Base-by-base conservation (phyloP, 2,797 vertebrate species). In the Sebastes wilsoni region DNA sequence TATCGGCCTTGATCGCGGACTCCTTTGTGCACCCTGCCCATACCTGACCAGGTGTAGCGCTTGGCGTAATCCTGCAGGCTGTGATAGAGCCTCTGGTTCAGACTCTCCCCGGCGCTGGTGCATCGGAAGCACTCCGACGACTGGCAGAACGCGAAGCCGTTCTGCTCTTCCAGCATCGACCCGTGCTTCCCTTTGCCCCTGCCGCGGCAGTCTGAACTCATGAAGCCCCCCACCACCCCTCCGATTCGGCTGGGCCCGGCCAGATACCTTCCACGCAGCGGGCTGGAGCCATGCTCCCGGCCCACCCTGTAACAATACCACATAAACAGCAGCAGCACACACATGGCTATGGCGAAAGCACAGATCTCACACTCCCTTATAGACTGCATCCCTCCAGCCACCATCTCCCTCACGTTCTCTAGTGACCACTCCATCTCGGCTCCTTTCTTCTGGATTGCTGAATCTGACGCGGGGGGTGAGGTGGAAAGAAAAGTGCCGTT, bases 271-370 rank as follows among this genome's bases (percentile, higher is more conserved):
- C 94, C 93, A 1, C 91, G 94, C 82, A 96, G 79, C 0, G 94
- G 93, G 86, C 92, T 93, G 67, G 94, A 81, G 52, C 93, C 85
- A 69, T 98, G 98, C 93, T 99, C 98, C 2, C 97, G 94, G 80
- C 98, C 98, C 75, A 99, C 97, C 27, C 97, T 96, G 92, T 99
- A 99, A 77, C 98, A 99, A 88, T 99, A 99, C 98, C 98, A 99
- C 86, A 98, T 90, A 0, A 99, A 99, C 13, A 99, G 95, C 79
- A 98, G 87, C 73, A 97, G 92, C 68, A 99, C 95, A 91, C 97
- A 97, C 87, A 96, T 95, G 54, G 96, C 97, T 0, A 97, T 96
- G 30, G 94, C 95, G 0, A 97, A 88, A 0, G 97, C 98, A 0
- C 95, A 94, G 85, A 96, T 84, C 89, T 99, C 97, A 2, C 98